These are phyloP conservation scores for Decapterus maruadsi DNA, from an alignment of 2,797 vertebrate genomes.

Conservation along the genomic window DNA sequence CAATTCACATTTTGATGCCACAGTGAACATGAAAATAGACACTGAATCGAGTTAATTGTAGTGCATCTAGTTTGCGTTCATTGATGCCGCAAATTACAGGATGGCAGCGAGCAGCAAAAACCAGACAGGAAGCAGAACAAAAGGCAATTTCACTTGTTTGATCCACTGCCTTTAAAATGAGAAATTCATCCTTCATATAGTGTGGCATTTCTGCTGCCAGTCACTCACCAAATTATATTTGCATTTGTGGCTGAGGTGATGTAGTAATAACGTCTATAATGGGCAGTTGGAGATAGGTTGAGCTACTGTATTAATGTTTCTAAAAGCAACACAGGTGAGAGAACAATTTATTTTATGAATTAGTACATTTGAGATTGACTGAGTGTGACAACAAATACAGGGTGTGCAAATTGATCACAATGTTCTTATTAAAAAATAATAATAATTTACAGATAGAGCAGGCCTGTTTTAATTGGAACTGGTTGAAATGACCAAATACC, in stretches of 20 bases:
- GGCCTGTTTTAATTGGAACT: neutral
- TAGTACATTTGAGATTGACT: neutral
- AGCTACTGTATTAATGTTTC: neutral
- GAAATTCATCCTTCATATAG: slow-evolving; percentile 42
- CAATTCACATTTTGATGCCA: slow-evolving; percentile 79
- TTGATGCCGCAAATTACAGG: slow-evolving; percentile 82
- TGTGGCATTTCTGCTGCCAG: slow-evolving; percentile 44
- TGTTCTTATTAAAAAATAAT: neutral
- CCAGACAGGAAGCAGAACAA: slow-evolving; percentile 70
- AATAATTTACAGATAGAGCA: neutral
- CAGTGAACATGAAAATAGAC: slow-evolving; percentile 80
- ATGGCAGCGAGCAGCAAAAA: slow-evolving; percentile 67
- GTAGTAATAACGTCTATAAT: slow-evolving; percentile 29
- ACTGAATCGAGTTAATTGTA: slow-evolving; percentile 79
- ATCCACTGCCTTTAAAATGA: slow-evolving; percentile 57
- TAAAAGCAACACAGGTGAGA: neutral
- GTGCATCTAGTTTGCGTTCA: slow-evolving; percentile 79
- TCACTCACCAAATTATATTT: slow-evolving; percentile 45
- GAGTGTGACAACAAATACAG: neutral
- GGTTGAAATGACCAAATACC: neutral
- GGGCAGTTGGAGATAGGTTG: slow-evolving; percentile 15
- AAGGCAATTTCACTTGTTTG: slow-evolving; percentile 72
- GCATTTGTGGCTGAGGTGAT: slow-evolving; percentile 48
- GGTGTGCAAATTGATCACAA: neutral
- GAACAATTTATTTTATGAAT: slow-evolving; percentile 1